Base-by-base conservation (phyloP, 2,797 vertebrate species). In the Nyctibius grandis region DNA sequence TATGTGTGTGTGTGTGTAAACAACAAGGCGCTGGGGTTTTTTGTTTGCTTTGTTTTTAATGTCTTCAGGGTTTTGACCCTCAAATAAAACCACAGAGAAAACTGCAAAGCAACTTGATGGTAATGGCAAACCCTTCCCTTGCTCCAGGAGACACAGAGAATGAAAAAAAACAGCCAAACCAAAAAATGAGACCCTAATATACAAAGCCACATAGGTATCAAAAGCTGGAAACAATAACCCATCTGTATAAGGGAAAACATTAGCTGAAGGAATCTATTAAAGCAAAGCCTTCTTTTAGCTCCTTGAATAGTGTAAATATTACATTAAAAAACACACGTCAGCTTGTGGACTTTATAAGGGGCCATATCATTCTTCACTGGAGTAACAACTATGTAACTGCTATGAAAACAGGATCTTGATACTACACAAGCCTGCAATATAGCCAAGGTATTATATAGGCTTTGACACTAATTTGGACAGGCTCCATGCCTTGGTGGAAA, bases 221-320 rank as follows among this genome's bases (percentile, higher is more conserved):
- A 89, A 91, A 94, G 61, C 85, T 96, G 91, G 93, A 96, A 96
- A 97, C 89, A 97, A 96, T 97, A 96, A 97, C 63, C 86, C 80
- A 93, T 92, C 76, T 96, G 87, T 96, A 96, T 80, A 89, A 94
- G 85, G 65, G 56, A 97, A 91, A 95, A 88, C 47, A 88, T 90
- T 88, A 96, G 73, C 93, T 86, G 89, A 95, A 96, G 95, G 94
- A 97, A 97, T 69, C 91, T 91, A 95, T 97, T 97, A 95, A 88
- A 97, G 91, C 31, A 93, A 96, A 97, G 82, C 56, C 76, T 89
- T 85, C 86, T 92, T 94, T 97, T 95, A 96, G 95, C 93, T 96
- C 90, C 86, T 87, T 94, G 91, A 96, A 95, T 89, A 96, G 91
- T 93, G 85, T 96, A 97, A 96, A 97, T 96, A 96, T 96, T 95